Evolutionary conservation across 2,113 vertebrate species (phyloP), one percentile per base, ranked within the genome.

Genomic region (Tyrannus savana): DNA sequence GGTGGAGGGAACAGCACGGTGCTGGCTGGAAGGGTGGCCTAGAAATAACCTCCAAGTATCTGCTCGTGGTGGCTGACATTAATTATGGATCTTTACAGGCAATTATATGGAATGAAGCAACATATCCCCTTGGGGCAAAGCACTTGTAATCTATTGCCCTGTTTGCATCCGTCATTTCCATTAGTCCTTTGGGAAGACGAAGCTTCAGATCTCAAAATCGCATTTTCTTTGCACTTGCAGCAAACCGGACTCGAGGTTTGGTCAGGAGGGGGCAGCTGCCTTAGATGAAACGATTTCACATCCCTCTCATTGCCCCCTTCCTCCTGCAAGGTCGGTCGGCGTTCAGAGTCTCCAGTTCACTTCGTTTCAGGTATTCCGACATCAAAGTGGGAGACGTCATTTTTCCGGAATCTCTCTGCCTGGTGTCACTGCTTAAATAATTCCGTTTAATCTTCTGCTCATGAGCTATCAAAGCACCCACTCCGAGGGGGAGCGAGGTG

Each of bases 401-500:
- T 92, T 52, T 67, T 56, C 75, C 3, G 76, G 97, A 30, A 96
- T 97, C 89, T 97, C 97, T 95, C 81, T 95, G 95, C 84, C 90
- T 95, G 88, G 81, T 94, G 85, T 93, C 85, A n/a, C 94, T 44
- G 66, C 95, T 94, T 97, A 62, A 97, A 97, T 97, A 97, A 97
- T 97, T 97, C 97, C 56, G 39, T 97, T 97, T 97, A 53, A 97
- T 95, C 95, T 97, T 72, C 94, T 35, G 87, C 95, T 97, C 78
- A 47, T 52, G 88, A 93, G 91, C 91, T 96, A 94, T 97, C 97
- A 97, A 97, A 97, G 95, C 96, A 71, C 95, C 94, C 89, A 94
- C 93, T 96, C 88, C 47, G 41, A 93, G 93, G 88, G 93, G 94
- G 95, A 97, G 93, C 60, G 72, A 96, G 95, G 97, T 97, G 96